Percentiles rank a stretch among this genome's conserved stretches.
phyloP scores from a whole-genome alignment of 1,140 invertebrate genomes.

The Procambarus virginalis region DNA sequence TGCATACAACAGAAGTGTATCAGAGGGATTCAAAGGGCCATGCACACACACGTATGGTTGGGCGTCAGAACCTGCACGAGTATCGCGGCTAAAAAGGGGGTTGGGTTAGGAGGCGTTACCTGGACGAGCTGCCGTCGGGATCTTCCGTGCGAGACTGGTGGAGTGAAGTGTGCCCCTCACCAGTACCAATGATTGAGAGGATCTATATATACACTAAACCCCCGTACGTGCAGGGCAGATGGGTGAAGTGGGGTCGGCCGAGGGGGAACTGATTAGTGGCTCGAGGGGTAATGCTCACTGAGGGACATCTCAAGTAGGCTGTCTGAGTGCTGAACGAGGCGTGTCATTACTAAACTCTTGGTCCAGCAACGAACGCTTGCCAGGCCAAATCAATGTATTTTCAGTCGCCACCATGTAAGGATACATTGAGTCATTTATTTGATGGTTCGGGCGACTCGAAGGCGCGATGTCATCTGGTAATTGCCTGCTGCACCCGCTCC shows the following conservation, averaged over 20 bases:
- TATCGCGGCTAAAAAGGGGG: neutral
- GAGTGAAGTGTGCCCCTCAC: constrained; percentile 7
- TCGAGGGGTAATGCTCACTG: neutral
- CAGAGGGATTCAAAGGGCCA: no score
- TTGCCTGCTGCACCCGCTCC: neutral
- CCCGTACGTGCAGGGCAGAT: constrained; percentile 8
- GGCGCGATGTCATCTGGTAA: neutral
- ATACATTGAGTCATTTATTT: neutral
- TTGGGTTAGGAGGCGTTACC: neutral
- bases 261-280: neutral
- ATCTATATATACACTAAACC: constrained; percentile 20
- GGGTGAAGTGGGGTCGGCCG: neutral
- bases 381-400: neutral
- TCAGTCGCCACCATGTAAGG: neutral
- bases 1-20: no score
- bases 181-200: constrained; percentile 9
- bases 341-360: neutral
- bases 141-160: constrained; percentile 17
- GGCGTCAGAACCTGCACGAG: neutral
- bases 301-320: neutral
- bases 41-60: no score
- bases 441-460: neutral
- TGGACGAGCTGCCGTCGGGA: constrained; percentile 17
- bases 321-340: neutral
- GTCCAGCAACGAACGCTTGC: neutral